Conservation (phyloP, 2,797 vertebrate genomes). For the Anas acuta region DNA sequence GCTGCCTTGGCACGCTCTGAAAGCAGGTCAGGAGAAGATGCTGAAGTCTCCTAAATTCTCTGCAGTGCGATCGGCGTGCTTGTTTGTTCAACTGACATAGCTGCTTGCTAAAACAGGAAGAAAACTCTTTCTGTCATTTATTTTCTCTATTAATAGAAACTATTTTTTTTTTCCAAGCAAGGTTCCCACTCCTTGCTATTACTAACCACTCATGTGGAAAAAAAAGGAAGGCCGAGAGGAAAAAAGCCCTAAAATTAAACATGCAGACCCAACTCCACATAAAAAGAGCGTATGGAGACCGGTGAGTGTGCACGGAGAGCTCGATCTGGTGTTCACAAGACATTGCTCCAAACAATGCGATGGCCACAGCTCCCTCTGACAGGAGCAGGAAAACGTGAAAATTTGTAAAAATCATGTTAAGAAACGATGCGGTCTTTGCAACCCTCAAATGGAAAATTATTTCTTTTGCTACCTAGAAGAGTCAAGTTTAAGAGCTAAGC, state of each 20-base stretch:
- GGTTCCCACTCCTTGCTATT: not conserved
- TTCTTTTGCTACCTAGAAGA: not conserved
- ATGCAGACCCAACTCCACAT: not conserved
- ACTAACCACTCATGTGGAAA: not conserved
- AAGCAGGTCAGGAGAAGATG: not conserved
- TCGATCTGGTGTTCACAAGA: not conserved
- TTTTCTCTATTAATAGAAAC: not conserved
- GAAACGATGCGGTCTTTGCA: not conserved
- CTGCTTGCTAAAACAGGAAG: not conserved
- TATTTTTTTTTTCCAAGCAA: not conserved
- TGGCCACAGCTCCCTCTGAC: not conserved
- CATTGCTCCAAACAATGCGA: not conserved
- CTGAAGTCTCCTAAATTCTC: not conserved
- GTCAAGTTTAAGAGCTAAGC: not conserved
- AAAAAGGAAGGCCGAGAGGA: not conserved
- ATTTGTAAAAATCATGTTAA: not conserved
- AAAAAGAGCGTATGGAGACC: not conserved
- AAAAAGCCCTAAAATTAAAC: not conserved
- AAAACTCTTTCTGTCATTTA: not conserved
- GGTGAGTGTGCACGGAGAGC: not conserved
- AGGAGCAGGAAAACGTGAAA: conserved; percentile 5
- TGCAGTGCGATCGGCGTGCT: not conserved
- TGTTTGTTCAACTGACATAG: not conserved
- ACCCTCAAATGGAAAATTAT: not conserved
- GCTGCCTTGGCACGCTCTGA: not conserved